phyloP scores from a whole-genome alignment of 2,113 vertebrate genomes.

The Eptesicus fuscus region DNA sequence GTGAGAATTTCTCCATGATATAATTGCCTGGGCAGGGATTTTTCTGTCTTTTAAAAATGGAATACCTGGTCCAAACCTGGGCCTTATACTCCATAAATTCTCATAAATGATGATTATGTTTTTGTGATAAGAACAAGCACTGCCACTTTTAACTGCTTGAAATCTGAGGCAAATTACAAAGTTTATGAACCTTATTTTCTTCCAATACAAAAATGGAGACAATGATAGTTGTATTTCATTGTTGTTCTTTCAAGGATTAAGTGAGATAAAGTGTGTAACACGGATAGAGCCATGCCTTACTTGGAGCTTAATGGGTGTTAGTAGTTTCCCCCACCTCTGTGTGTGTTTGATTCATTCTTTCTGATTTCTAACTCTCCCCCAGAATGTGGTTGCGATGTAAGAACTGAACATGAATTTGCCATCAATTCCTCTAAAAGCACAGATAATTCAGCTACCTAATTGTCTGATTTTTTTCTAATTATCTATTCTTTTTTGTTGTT shows the following conservation, averaged over 20 bases:
- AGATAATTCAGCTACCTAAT: constrained; percentile 21
- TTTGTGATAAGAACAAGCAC: background rate
- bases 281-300: background rate
- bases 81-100: background rate
- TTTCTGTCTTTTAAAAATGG: background rate
- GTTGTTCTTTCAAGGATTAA: background rate
- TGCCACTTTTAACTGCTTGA: background rate
- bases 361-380: background rate
- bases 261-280: background rate
- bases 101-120: background rate
- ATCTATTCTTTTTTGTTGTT: background rate
- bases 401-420: background rate
- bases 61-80: background rate
- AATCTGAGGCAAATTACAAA: background rate
- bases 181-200: background rate
- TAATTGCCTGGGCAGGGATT: background rate
- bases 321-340: background rate
- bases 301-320: background rate
- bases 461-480: constrained; percentile 5
- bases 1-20: background rate
- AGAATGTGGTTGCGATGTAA: background rate
- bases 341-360: background rate
- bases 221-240: background rate
- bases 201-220: background rate
- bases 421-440: background rate